Evolutionary conservation across 1,140 invertebrate species (phyloP).

Genomic region (Tetraneura akinire): DNA sequence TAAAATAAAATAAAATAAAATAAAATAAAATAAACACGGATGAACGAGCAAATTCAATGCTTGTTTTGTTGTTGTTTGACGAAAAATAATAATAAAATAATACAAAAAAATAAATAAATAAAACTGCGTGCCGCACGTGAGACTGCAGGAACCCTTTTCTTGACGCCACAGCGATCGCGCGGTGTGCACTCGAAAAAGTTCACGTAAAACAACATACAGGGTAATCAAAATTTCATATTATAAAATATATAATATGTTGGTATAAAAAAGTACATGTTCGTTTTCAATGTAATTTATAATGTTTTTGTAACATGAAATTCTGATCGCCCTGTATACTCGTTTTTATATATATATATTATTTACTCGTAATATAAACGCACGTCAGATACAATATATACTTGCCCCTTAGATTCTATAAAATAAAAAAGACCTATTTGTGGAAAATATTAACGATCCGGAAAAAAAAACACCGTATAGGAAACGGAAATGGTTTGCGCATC

Average conservation of each 20-base stretch:
- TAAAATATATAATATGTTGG: no score
- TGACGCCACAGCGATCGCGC: conserved; percentile 23
- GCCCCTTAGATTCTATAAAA: neutral
- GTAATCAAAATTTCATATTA: no score
- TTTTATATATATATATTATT: no score
- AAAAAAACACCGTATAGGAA: conserved; percentile 34
- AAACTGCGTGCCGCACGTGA: conserved; percentile 33
- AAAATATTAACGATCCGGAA: conserved; percentile 49
- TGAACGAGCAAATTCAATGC: conserved; percentile 50
- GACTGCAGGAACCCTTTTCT: conserved; percentile 45
- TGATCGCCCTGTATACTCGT: no score
- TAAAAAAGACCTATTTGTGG: conserved; percentile 16
- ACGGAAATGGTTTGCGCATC: conserved; percentile 16
- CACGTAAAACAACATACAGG: neutral
- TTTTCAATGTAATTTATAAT: no score
- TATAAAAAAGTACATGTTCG: no score
- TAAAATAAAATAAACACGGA: no score
- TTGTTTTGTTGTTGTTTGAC: conserved; percentile 16
- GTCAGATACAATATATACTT: no score
- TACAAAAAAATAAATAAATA: no score
- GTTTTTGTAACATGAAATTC: no score
- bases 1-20: no score
- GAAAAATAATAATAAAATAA: neutral
- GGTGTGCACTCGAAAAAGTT: conserved; percentile 35
- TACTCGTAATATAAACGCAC: neutral